Conservation (phyloP, 1,140 invertebrate genomes). For the Pissodes strobi region DNA sequence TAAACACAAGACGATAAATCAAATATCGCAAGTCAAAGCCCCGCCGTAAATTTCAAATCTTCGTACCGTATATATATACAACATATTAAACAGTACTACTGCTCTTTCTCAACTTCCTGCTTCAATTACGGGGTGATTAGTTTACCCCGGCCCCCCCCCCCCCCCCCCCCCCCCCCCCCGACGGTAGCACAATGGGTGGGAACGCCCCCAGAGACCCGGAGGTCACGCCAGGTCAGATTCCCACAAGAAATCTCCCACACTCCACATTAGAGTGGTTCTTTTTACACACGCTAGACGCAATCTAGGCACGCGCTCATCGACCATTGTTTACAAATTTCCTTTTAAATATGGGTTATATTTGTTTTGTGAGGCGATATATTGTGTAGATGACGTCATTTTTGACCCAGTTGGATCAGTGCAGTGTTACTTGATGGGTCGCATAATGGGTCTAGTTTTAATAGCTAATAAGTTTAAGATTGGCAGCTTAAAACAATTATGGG, state of each 20-base stretch:
- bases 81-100: background rate
- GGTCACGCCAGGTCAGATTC: slow-evolving; percentile 54
- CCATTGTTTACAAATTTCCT: slow-evolving; percentile 25
- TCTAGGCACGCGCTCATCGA: slow-evolving; percentile 17
- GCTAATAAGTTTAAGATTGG: too few species aligned
- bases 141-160: slow-evolving; percentile 21
- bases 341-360: slow-evolving; percentile 7
- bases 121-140: slow-evolving; percentile 54
- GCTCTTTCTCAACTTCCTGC: slow-evolving; percentile 55
- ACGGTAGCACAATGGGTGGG: slow-evolving; percentile 55
- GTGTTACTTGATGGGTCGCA: background rate
- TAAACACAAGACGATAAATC: too few species aligned
- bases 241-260: slow-evolving; percentile 56
- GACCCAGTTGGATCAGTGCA: background rate
- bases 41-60: too few species aligned
- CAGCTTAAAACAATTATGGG: too few species aligned
- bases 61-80: too few species aligned
- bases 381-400: background rate
- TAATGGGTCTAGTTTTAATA: background rate
- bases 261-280: slow-evolving; percentile 46
- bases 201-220: slow-evolving; percentile 52
- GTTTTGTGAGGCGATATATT: background rate
- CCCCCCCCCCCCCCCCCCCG: slow-evolving; percentile 33
- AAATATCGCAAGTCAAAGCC: too few species aligned
- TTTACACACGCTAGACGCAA: slow-evolving; percentile 28